phyloP scores from a whole-genome alignment of 2,888 invertebrate genomes.

The Sepiola atlantica region DNA sequence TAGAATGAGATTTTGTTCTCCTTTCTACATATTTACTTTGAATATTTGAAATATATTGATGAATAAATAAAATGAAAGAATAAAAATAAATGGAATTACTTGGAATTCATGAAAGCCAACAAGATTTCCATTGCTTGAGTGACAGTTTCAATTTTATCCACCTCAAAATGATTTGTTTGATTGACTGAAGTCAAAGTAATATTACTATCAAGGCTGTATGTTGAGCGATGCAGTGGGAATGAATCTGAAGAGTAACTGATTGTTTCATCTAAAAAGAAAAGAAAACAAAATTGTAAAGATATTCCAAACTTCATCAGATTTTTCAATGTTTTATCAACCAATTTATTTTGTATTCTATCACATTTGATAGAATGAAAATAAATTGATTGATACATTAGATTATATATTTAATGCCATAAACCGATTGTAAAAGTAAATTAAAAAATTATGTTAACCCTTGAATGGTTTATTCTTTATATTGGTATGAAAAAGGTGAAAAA shows the following conservation, averaged over 20 bases:
- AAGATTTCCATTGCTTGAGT: neutral
- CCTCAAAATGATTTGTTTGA: neutral
- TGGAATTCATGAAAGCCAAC: neutral
- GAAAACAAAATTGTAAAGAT: neutral
- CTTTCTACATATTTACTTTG: too few species aligned
- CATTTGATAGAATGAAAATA: too few species aligned
- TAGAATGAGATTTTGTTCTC: too few species aligned
- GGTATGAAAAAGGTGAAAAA: too few species aligned
- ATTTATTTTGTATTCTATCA: neutral
- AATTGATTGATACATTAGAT: too few species aligned
- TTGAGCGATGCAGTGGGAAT: neutral
- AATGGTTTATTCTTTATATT: too few species aligned
- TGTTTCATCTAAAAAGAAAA: constrained; percentile 32
- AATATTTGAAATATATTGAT: too few species aligned
- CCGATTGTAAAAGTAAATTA: too few species aligned
- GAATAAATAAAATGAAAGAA: neutral
- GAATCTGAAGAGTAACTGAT: neutral
- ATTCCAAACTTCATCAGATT: neutral
- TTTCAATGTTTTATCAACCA: neutral
- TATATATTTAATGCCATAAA: too few species aligned
- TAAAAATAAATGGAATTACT: neutral
- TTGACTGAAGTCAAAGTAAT: neutral
- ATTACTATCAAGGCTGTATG: neutral
- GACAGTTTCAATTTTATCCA: neutral
- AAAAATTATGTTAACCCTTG: too few species aligned